Conservation (phyloP, 2,888 invertebrate genomes). For the Clostera curtula region DNA sequence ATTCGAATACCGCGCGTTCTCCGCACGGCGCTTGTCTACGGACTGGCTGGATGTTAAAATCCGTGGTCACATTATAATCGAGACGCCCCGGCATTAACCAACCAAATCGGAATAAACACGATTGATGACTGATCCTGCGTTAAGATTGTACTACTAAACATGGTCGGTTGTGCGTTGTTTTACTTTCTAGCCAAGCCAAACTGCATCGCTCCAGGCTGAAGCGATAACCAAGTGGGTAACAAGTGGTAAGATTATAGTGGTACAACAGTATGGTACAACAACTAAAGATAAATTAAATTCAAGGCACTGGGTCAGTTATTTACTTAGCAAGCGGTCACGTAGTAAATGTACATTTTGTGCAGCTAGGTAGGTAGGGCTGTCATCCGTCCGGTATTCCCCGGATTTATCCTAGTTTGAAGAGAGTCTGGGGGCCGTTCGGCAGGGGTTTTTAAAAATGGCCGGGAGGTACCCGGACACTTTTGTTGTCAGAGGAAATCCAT, state of each 20-base stretch:
- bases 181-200: conserved; percentile 47
- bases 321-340: conserved; percentile 4
- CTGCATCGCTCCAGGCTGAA: conserved; percentile 9
- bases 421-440: too few species aligned
- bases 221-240: conserved; percentile 22
- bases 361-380: too few species aligned
- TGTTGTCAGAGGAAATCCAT: too few species aligned
- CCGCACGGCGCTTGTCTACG: conserved; percentile 37
- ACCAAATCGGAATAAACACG: conserved; percentile 48
- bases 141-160: conserved; percentile 27
- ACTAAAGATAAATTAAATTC: conserved; percentile 19
- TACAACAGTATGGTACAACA: conserved; percentile 11
- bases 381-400: too few species aligned
- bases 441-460: too few species aligned
- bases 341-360: too few species aligned
- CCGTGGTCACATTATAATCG: conserved; percentile 40
- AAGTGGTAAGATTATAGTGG: conserved; percentile 25
- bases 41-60: conserved; percentile 48
- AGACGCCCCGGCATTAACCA: conserved; percentile 59
- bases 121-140: conserved; percentile 31
- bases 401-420: too few species aligned
- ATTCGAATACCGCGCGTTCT: conserved; percentile 30
- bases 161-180: conserved; percentile 41
- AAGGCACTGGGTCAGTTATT: conserved; percentile 4
- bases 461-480: too few species aligned